Conservation (phyloP, 37 sponge, comb jelly and placozoan species). For the Chondrosia reniformis region DNA sequence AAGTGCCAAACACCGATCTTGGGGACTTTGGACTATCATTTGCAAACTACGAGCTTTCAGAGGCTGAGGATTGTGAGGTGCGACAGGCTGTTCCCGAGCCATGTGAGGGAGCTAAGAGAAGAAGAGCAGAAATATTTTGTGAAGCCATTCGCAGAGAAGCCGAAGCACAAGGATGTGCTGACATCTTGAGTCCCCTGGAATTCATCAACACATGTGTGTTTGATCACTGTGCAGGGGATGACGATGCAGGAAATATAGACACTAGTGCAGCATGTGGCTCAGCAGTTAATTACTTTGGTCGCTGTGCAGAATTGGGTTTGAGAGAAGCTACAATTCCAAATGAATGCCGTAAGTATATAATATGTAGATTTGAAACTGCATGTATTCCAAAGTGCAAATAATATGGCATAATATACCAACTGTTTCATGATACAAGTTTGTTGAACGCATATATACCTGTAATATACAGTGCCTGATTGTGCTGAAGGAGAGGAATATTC, state of each 20-base stretch:
- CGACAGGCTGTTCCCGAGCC: not conserved
- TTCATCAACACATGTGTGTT: conserved; percentile 2
- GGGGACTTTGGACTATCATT: not conserved
- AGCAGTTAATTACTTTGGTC: not conserved
- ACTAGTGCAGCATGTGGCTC: not conserved
- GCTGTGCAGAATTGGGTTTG: not conserved
- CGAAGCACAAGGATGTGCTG: not conserved
- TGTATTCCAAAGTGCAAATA: no score
- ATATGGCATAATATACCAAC: no score
- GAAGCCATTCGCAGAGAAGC: not conserved
- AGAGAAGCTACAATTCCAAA: not conserved
- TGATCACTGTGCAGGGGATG: not conserved
- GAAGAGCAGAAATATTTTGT: not conserved
- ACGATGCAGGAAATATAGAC: not conserved
- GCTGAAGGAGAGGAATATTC: not conserved
- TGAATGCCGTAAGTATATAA: not conserved
- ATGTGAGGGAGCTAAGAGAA: not conserved
- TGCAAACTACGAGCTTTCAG: not conserved
- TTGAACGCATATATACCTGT: no score
- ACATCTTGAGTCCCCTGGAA: not conserved
- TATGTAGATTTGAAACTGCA: not conserved
- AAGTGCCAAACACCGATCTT: not conserved
- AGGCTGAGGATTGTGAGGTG: no score
- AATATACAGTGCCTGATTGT: not conserved
- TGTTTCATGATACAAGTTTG: no score